These are phyloP conservation scores for Phoeniculus purpureus DNA, from an alignment of 2,797 vertebrate genomes.

Conservation along the genomic window DNA sequence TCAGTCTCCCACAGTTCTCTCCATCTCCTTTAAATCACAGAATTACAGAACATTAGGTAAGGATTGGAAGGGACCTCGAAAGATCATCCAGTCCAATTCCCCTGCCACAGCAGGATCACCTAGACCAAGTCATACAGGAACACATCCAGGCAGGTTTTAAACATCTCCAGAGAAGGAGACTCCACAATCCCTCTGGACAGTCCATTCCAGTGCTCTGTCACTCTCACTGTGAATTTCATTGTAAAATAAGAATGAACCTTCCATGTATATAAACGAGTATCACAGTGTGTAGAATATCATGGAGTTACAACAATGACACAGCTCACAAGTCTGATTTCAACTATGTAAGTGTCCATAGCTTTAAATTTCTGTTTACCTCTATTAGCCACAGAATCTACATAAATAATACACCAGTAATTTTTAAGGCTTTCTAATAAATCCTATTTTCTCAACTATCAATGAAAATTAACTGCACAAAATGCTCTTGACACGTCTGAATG, in stretches of 20 bases:
- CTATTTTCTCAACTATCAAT: neutral
- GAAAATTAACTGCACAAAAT: slow-evolving; percentile 12
- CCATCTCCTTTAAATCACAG: neutral
- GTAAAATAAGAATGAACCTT: neutral
- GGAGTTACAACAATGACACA: neutral
- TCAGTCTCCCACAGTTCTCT: neutral
- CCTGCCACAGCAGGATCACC: too few species aligned
- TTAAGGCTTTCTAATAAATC: neutral
- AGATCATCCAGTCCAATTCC: too few species aligned
- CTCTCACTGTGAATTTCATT: neutral
- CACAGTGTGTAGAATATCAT: neutral
- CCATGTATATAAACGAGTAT: neutral
- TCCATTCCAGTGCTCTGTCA: too few species aligned
- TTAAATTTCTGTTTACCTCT: neutral
- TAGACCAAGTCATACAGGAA: too few species aligned
- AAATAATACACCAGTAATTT: neutral
- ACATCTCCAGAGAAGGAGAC: too few species aligned
- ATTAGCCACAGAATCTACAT: neutral
- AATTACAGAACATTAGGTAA: too few species aligned
- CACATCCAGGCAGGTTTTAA: too few species aligned
- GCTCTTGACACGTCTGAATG: neutral
- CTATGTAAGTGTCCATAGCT: neutral
- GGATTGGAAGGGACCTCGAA: too few species aligned
- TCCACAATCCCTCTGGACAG: too few species aligned
- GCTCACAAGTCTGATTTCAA: neutral